A percentile compares a stretch with the other conserved stretches of the same genome.
Conservation (phyloP, 2,888 invertebrate species). For the Cistogaster globosa region DNA sequence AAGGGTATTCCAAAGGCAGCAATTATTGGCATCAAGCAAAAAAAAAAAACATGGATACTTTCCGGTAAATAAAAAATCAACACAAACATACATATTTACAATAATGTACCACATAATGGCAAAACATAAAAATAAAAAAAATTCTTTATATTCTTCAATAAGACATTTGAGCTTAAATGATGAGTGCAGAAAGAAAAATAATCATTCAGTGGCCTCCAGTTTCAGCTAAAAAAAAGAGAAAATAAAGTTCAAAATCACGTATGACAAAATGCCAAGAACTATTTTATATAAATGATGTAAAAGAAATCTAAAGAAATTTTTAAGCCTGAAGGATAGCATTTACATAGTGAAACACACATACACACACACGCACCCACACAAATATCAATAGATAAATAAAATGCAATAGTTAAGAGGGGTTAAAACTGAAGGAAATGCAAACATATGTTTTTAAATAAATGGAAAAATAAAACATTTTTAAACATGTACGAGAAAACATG, state of each 20-base stretch:
- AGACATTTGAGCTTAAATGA: constrained; percentile 59
- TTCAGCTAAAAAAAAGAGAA: constrained; percentile 33
- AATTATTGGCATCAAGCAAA: background rate
- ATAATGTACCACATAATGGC: background rate
- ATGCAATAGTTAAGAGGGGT: background rate
- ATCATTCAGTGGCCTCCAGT: constrained; percentile 52
- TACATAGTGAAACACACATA: constrained; percentile 41
- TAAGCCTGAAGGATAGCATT: constrained; percentile 65
- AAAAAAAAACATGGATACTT: background rate
- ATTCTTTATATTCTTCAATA: constrained; percentile 8
- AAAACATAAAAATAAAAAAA: background rate
- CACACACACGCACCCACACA: background rate
- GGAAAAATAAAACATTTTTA: constrained; percentile 37
- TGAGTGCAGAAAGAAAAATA: constrained; percentile 19
- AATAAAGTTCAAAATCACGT: constrained; percentile 65
- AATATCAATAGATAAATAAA: background rate
- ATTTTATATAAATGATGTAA: constrained; percentile 67
- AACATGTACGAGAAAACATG: constrained; percentile 34
- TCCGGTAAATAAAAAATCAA: too few relatives aligned
- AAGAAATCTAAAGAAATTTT: constrained; percentile 49
- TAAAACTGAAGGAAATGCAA: constrained; percentile 11
- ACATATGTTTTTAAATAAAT: constrained; percentile 54
- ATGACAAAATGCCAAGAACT: constrained; percentile 61
- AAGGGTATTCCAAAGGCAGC: background rate
- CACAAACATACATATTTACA: background rate